phyloP scores from a whole-genome alignment of 2,888 invertebrate genomes.

The Hyles lineata region DNA sequence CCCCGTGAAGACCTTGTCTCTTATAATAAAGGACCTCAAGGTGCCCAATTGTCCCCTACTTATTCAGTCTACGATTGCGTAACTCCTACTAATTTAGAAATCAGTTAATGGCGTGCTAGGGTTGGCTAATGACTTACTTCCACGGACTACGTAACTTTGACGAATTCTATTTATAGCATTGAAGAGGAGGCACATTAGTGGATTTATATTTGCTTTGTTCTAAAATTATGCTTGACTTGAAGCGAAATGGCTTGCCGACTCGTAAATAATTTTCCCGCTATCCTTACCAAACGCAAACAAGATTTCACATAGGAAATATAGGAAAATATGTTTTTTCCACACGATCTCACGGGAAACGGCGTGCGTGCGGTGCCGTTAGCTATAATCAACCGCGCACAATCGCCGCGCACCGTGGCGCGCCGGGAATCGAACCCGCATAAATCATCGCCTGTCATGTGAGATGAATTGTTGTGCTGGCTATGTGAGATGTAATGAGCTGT shows the following conservation, averaged over 20 bases:
- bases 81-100: constrained; percentile 5
- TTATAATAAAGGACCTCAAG: background rate
- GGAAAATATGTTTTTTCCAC: background rate
- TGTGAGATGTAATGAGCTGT: background rate
- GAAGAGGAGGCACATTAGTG: background rate
- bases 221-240: background rate
- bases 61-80: background rate
- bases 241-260: no score
- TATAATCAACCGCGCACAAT: constrained; percentile 11
- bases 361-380: constrained; percentile 7
- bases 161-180: background rate
- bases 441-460: constrained; percentile 20
- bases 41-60: background rate
- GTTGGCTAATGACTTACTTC: background rate
- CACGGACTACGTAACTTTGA: background rate
- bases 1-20: no score
- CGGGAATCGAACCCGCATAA: constrained; percentile 25
- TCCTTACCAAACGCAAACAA: background rate
- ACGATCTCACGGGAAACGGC: constrained; percentile 23
- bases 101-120: background rate
- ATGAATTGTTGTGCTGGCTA: background rate
- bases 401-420: constrained; percentile 18
- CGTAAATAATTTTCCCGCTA: background rate
- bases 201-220: background rate
- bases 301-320: background rate